A percentile compares a stretch with the other conserved stretches of the same genome.
These are phyloP conservation scores for Dallia pectoralis DNA, from an alignment of 2,797 vertebrate species.

Conservation along the genomic window DNA sequence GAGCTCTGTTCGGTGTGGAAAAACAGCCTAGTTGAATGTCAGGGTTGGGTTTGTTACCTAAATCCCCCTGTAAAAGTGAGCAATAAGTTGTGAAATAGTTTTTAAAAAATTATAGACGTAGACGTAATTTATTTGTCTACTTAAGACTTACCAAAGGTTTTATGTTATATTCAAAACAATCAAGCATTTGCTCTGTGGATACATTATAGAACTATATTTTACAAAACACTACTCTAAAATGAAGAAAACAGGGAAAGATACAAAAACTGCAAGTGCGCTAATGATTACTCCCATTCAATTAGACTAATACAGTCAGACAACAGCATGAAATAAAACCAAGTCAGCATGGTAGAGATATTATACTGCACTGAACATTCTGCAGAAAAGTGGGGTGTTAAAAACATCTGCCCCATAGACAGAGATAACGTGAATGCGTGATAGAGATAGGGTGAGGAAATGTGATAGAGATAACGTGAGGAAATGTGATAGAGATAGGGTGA, in stretches of 20 bases:
- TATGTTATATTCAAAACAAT: background rate
- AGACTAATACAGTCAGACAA: background rate
- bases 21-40: background rate
- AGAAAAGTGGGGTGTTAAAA: background rate
- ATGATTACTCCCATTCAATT: background rate
- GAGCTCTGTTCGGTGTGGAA: background rate
- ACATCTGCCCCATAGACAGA: slow-evolving; percentile 1
- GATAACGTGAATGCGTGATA: too few relatives aligned
- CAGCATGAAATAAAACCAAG: background rate
- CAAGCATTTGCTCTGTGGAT: background rate
- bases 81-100: too few relatives aligned
- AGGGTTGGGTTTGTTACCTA: too few relatives aligned
- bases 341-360: background rate
- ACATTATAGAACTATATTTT: background rate
- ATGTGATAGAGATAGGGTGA: too few relatives aligned
- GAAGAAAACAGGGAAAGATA: background rate
- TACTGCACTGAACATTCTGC: background rate
- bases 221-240: background rate
- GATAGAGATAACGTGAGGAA: too few relatives aligned
- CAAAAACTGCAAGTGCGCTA: background rate
- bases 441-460: too few relatives aligned
- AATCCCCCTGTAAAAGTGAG: too few relatives aligned
- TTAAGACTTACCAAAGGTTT: too few relatives aligned
- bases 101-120: too few relatives aligned
- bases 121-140: too few relatives aligned